Base-by-base conservation (phyloP, 2,797 vertebrate species). In the Microctenopoma stevenorrisi region DNA sequence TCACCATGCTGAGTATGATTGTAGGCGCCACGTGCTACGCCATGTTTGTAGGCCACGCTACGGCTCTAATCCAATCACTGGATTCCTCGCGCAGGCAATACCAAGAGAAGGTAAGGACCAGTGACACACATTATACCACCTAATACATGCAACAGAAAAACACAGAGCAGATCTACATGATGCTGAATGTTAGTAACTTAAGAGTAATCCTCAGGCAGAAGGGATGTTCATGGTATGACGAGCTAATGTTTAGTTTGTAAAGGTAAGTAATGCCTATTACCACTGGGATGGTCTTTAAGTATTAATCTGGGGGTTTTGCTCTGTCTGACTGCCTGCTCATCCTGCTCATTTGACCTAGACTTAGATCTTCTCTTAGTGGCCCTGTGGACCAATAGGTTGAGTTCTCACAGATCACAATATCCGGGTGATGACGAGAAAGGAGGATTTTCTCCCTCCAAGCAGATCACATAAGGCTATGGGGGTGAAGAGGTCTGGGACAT, bases 1-100 rank as follows among this genome's bases (percentile, higher is more conserved):
- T 99, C 84, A 99, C 97, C 61, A 99, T 99, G 97, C 87, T 99
- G 76, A 99, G 97, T 54, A 99, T 99, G 97, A 99, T 98, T 0
- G 97, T 99, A 28, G 97, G 97, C 0, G 97, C 97, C 51, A 99
- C 97, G 8, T 99, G 97, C 87, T 99, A 99, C 6, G 97, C 97
- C 89, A 98, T 99, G 97, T 99, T 99, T 78, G 97, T 99, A 16
- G 97, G 97, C 55, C 97, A 99, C 0, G 97, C 97, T 64, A 98
- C 97, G 0, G 97, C 97, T 65, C 94, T 99, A 49, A 99, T 99
- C 82, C 97, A 99, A 81, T 99, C 97, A 22, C 92, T 99, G 93
- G 97, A 99, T 84, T 99, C 97, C 0, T 99, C 97, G 0, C 92
- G 97, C 58, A 86, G 97, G 40, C 97, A 98, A 42, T 99, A 99